These are phyloP conservation scores for Lutjanus erythropterus DNA, from an alignment of 2,113 vertebrate species.

Conservation along the genomic window DNA sequence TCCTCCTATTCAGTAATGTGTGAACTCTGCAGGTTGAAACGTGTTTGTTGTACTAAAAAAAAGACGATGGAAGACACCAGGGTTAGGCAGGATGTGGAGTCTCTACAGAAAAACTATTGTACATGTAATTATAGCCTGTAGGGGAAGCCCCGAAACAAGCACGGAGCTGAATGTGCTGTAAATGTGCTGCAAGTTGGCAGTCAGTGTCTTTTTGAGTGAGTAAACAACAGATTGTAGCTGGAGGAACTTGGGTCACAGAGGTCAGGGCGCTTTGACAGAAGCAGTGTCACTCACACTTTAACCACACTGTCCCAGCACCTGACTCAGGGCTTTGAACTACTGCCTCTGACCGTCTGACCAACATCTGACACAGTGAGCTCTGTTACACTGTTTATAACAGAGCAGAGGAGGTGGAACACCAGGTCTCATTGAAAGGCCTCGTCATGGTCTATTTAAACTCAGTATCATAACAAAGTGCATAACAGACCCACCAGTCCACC, in stretches of 20 bases:
- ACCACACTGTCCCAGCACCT: background rate
- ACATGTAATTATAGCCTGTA: background rate
- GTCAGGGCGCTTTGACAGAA: background rate
- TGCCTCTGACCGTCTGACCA: background rate
- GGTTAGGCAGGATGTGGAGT: conserved; percentile 37
- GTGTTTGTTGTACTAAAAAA: background rate
- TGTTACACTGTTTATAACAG: no score
- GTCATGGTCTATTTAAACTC: no score
- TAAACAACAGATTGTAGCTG: background rate
- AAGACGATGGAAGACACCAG: background rate
- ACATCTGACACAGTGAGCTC: background rate
- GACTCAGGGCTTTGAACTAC: background rate
- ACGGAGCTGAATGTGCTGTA: background rate
- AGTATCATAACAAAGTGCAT: no score
- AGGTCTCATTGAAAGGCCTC: no score
- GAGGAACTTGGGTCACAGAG: background rate
- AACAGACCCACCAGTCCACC: no score
- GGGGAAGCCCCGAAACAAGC: background rate
- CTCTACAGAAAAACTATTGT: conserved; percentile 14
- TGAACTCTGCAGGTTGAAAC: conserved; percentile 7
- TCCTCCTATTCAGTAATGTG: conserved; percentile 13
- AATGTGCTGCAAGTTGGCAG: background rate
- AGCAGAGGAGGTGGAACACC: no score
- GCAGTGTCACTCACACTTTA: background rate
- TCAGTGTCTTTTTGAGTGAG: background rate